A percentile compares a stretch with the other conserved stretches of the same genome.
These are phyloP conservation scores for Phrynocephalus guinanensis DNA, from an alignment of 2,797 vertebrate species.

Conservation along the genomic window DNA sequence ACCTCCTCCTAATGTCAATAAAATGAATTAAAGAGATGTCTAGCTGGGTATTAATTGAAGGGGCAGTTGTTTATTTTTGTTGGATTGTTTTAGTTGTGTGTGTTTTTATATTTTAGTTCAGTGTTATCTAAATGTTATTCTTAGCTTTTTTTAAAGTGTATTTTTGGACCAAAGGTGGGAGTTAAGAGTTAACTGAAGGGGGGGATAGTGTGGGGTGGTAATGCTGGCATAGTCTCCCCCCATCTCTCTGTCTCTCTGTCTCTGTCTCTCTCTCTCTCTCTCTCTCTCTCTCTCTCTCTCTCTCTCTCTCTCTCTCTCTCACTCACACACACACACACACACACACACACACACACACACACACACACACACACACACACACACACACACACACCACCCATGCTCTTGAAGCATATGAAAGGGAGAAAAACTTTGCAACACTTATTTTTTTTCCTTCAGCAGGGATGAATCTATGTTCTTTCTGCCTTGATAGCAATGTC, in stretches of 20 bases:
- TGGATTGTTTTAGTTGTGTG: background rate
- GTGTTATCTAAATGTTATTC: background rate
- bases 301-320: no score
- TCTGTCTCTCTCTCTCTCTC: no score
- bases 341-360: no score
- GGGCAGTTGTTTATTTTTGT: background rate
- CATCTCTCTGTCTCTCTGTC: background rate
- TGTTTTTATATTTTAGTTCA: background rate
- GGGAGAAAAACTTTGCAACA: background rate
- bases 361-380: no score
- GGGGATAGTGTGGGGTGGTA: background rate
- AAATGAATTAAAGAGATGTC: background rate
- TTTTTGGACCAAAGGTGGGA: background rate
- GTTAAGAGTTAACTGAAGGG: background rate
- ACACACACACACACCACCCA: background rate
- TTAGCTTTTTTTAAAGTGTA: background rate
- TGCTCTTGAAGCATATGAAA: background rate
- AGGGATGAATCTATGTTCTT: background rate
- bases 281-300: no score
- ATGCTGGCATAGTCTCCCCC: background rate
- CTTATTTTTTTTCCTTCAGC: background rate
- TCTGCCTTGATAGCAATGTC: background rate
- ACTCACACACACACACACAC: no score
- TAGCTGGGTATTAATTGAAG: background rate
- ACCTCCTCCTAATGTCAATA: no score